Evolutionary conservation across 2,113 vertebrate species (phyloP).

Genomic region (Phaethon lepturus): DNA sequence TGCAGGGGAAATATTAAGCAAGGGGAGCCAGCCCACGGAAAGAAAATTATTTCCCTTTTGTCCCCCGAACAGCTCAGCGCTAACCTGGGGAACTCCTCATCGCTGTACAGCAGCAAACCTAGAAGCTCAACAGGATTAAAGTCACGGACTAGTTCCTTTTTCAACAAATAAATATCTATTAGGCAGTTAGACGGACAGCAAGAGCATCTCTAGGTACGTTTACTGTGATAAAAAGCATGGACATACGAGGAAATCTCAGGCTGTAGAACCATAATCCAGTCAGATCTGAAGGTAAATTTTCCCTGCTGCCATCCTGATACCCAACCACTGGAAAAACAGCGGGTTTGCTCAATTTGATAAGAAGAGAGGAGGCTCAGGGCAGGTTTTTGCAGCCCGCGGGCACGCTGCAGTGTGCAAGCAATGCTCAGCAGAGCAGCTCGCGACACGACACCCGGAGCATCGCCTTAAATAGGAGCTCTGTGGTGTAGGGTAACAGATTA

Average conservation of each 20-base stretch:
- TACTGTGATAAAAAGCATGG: background rate
- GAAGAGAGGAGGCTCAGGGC: background rate
- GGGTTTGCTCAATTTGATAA: background rate
- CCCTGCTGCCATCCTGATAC: background rate
- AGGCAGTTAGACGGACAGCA: background rate
- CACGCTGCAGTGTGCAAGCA: rapidly evolving
- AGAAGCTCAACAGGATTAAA: background rate
- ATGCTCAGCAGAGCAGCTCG: background rate
- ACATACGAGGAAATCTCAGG: background rate
- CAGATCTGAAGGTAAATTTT: background rate
- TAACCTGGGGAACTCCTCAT: background rate
- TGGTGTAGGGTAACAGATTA: background rate
- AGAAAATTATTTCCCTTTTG: background rate
- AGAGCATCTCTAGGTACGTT: background rate
- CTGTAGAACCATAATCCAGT: background rate
- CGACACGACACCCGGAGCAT: rapidly evolving
- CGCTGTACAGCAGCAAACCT: background rate
- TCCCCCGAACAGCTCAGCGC: background rate
- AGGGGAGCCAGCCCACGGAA: background rate
- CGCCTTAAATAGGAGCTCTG: rapidly evolving
- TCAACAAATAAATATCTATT: background rate
- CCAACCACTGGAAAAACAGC: background rate
- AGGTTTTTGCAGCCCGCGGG: background rate
- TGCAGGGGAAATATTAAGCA: background rate
- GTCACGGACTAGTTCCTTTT: background rate